Conservation (phyloP, 2,888 invertebrate species). For the Phortica okadai region DNA sequence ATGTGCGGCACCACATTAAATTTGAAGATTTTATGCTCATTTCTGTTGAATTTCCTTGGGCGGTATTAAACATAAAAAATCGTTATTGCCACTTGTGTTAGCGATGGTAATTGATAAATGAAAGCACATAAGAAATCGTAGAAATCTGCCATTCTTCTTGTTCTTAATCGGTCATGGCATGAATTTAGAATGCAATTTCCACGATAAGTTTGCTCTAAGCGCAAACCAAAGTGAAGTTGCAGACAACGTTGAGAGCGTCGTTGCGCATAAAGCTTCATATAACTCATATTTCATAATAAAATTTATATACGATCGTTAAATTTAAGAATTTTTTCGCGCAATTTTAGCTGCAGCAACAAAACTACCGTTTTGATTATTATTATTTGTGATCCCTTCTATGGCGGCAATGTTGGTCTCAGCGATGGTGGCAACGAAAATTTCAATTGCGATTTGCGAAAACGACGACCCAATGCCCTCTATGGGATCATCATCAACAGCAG, state of each 20-base stretch:
- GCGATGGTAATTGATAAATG: no score
- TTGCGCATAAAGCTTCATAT: background rate
- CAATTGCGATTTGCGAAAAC: conserved; percentile 62
- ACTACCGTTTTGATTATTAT: conserved; percentile 16
- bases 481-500: conserved; percentile 45
- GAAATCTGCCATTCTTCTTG: no score
- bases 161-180: no score
- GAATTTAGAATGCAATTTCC: no score
- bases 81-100: no score
- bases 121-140: no score
- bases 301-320: conserved; percentile 73
- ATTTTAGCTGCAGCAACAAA: conserved; percentile 53
- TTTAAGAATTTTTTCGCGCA: conserved; percentile 69
- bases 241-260: background rate
- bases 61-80: no score
- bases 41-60: no score
- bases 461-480: conserved; percentile 75
- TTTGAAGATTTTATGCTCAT: no score
- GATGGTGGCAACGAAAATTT: conserved; percentile 66
- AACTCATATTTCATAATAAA: conserved; percentile 69
- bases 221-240: background rate
- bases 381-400: background rate
- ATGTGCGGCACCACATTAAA: no score
- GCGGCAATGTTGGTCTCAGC: conserved; percentile 36
- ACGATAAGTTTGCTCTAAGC: background rate